Conservation (phyloP, 2,888 invertebrate species). For the Lycophotia porphyrea region DNA sequence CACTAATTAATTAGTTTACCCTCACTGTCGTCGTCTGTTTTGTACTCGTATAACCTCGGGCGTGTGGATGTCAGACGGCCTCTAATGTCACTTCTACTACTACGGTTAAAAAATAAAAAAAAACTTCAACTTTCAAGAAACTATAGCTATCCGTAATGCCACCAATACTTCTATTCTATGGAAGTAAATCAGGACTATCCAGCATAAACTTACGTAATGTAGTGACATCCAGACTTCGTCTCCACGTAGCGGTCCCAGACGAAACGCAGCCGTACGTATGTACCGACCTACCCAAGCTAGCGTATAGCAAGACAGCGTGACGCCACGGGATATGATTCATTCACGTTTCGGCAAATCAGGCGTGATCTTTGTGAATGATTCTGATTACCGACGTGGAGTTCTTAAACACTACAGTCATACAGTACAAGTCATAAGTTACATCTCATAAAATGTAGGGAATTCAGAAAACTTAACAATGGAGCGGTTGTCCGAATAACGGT, state of each 20-base stretch:
- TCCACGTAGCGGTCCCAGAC: not conserved
- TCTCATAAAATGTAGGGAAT: constrained; percentile 8
- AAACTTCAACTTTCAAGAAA: not conserved
- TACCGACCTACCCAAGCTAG: not conserved
- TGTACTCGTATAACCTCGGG: too few relatives aligned
- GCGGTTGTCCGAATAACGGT: not conserved
- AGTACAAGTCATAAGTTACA: not conserved
- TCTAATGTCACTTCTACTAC: not conserved
- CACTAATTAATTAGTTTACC: too few relatives aligned
- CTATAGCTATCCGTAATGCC: not conserved
- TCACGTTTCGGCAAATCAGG: not conserved
- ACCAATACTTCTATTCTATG: not conserved
- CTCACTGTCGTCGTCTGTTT: too few relatives aligned
- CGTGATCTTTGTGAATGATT: not conserved
- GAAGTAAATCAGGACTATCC: not conserved
- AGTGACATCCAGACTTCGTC: not conserved
- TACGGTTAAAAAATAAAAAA: not conserved
- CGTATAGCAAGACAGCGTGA: not conserved
- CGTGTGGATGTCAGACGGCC: too few relatives aligned
- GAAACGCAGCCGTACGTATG: not conserved
- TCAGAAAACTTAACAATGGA: not conserved
- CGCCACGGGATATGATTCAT: constrained; percentile 55
- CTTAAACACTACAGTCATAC: not conserved
- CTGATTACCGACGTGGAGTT: not conserved
- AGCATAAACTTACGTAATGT: not conserved